Conservation (phyloP, 2,113 vertebrate genomes). For the Sitta europaea region DNA sequence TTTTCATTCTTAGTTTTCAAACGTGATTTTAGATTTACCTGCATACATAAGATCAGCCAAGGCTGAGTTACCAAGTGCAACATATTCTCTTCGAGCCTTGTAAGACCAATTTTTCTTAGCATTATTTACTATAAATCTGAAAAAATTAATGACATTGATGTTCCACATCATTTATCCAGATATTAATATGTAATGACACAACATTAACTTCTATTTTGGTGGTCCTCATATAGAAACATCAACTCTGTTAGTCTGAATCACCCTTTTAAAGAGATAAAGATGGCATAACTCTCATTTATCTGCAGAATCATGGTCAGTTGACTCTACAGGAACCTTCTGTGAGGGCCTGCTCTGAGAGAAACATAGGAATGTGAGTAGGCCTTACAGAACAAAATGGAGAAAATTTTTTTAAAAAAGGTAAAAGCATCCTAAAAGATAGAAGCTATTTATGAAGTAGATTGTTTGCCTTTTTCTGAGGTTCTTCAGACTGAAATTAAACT, state of each 20-base stretch:
- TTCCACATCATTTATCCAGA: not conserved
- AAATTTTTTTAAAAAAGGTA: not conserved
- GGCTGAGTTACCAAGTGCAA: not conserved
- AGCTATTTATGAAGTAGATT: not conserved
- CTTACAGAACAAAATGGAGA: not conserved
- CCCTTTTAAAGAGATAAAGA: not conserved
- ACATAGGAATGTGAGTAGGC: rapidly evolving
- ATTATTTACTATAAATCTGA: not conserved
- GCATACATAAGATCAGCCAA: not conserved
- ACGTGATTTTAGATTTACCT: not conserved
- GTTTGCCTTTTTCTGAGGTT: not conserved
- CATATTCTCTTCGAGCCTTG: not conserved
- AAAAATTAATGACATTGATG: not conserved
- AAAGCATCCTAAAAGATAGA: not conserved
- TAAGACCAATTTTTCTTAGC: not conserved
- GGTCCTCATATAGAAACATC: not conserved
- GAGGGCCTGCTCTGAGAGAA: not conserved
- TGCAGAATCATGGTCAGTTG: not conserved
- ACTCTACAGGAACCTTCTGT: not conserved
- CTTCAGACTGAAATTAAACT: not conserved
- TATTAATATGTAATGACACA: not conserved
- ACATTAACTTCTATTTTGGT: not conserved
- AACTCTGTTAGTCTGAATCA: not conserved
- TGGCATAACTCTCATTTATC: not conserved
- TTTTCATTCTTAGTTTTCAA: not conserved